Evolutionary conservation across 1,140 invertebrate species (phyloP), one percentile per base, ranked within the genome.

Genomic region (Hydropsyche tenuis): DNA sequence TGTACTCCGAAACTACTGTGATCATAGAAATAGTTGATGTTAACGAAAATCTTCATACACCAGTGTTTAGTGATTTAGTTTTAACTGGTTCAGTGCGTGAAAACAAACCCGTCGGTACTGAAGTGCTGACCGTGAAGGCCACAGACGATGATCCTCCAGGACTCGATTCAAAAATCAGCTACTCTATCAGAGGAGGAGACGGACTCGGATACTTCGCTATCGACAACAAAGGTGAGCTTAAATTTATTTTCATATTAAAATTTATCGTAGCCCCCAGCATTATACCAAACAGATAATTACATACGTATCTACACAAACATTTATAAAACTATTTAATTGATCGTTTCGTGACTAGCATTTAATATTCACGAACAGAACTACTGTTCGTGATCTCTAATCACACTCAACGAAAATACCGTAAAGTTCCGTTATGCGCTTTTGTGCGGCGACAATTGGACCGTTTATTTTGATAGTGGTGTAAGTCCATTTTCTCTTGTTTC

Each of bases 1-100:
- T 95, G 45, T 89, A 88, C 22, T 89, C 92, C 0, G 91, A 94
- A 77, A 90, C 91, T 42, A 90, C 90, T 51, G 86, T 95, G 18
- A 89, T 94, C 14, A 89, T 99, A 5, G 93, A 97, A 81, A 90
- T 99, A 22, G 90, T 94, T 51, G 95, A 98, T 84, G 95, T 98
- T 11, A 96, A 98, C 81, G 95, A 98, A 82, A 97, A 97, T 82
- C 82, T 91, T 1, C 88, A 92, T 80, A 84, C 94, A 23, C 97
- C 97, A 0, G 83, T 88, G 45, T 99, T 99, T 82, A 87, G 89
- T 22, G 94, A 95, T 81, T 92, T 93, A 78, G 91, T 95, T 37
- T 85, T 91, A 6, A 85, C 87, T 25, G 90, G 90, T 37, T 87
- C 84, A 75, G 89, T 96, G 63, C 85, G 80, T 73, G 96, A 94